phyloP scores from a whole-genome alignment of 2,113 vertebrate genomes.

The Saccopteryx bilineata region DNA sequence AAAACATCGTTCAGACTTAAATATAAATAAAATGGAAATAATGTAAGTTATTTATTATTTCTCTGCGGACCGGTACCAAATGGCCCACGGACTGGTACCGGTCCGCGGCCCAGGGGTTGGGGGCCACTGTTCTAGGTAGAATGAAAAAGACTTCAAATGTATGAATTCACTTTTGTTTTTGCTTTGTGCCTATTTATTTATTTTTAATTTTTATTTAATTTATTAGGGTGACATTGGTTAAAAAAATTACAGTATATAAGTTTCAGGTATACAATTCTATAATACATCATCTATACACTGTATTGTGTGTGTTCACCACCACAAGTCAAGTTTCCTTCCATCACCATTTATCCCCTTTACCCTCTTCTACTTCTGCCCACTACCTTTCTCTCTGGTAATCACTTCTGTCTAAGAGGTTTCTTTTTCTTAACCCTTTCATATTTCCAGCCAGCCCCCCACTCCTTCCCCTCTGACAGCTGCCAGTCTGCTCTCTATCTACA shows the following conservation, averaged over 20 bases:
- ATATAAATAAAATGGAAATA: too few relatives aligned
- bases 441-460: not conserved
- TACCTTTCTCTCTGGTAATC: not conserved
- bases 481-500: not conserved
- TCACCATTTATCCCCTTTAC: not conserved
- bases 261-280: not conserved
- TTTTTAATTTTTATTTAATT: not conserved
- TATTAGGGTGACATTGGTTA: not conserved
- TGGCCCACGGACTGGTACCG: too few relatives aligned
- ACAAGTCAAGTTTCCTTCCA: not conserved
- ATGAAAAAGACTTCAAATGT: not conserved
- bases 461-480: not conserved
- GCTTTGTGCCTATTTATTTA: not conserved
- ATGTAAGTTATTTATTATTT: too few relatives aligned
- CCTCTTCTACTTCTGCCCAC: not conserved
- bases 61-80: too few relatives aligned
- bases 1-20: too few relatives aligned
- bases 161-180: not conserved
- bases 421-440: not conserved
- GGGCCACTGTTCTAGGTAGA: too few relatives aligned
- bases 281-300: not conserved
- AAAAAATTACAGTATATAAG: not conserved
- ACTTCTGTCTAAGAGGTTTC: not conserved
- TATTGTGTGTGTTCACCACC: not conserved
- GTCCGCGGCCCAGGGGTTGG: too few relatives aligned